Base-by-base conservation (phyloP, 2,888 invertebrate genomes). In the Tetragonula carbonaria region DNA sequence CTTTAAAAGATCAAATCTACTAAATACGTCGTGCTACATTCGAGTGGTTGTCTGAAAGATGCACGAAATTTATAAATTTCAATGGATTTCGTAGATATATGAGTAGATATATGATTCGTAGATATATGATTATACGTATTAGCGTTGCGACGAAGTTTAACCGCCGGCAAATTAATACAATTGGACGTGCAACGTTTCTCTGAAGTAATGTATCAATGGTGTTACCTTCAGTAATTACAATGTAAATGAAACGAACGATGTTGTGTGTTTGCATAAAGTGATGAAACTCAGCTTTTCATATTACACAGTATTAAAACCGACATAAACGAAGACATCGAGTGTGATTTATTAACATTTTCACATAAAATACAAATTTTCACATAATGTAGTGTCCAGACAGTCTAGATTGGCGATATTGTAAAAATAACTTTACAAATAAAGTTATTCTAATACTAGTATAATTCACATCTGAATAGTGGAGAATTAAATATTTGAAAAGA, bases 71-170 rank as follows among this genome's bases (percentile, higher is more conserved):
- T 57, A 57, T 57, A 57, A n/a, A 57, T 14, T n/a, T 5, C n/a
- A 57, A 57, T 67, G 3, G 23, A 21, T 3, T 45, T 63, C n/a
- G 2, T 51, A 76, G 70, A 62, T 70, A 62, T 70, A 28, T 51
- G 59, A 62, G 11, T 51, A 76, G 70, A 62, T 70, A 62, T 70
- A 28, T 51, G 59, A 62, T 45, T 63, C n/a, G 2, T 51, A 76
- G 70, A 62, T 70, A 62, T 70, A 28, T 51, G 59, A 62, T 4
- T 78, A 18, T 28, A 63, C 13, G 14, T 63, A 8, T 62, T 72
- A 28, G 53, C 63, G 1, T 45, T 55, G 18, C 21, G 63, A 5
- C 50, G 59, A 23, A 63, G 33, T 6, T 8, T 59, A 45, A 28
- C 65, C 4, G 72, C 65, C 1, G 78, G 45, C 0, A 23, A 38